Evolutionary conservation across 2,113 vertebrate genomes (phyloP), one percentile per base, ranked within the genome.

Genomic region (Lophotis ruficrista): DNA sequence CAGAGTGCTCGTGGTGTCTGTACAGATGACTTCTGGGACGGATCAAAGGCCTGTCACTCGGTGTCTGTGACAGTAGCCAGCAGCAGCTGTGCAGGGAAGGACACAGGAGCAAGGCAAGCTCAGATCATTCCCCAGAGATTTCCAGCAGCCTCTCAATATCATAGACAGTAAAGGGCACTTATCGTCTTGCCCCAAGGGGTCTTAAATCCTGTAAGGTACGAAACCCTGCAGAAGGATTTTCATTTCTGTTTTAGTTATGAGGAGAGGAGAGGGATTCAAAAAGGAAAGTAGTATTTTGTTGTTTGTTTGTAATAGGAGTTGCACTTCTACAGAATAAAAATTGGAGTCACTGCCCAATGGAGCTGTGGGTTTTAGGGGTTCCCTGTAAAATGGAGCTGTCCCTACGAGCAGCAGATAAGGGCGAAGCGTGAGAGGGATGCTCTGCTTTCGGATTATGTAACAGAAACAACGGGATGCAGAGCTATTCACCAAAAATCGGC

Each of bases 111-210:
- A 61, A 65, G 62, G 41, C 68, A 70, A 48, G 65, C 64, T 53
- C 47, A 38, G 51, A n/a, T 66, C 65, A 24, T 62, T 54, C 56
- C 87, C 47, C 0, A 3, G 37, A 66, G 80, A 7, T 45, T 43
- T 69, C 51, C 87, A 9, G 51, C 73, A 84, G 51, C 72, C 68
- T 91, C 60, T 75, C 38, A 41, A 24, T 51, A 38, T 31, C 54
- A 5, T 16, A 53, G 27, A 31, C 72, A 64, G 61, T 71, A 2
- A 70, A 41, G 76, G 60, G 33, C 64, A 35, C 51, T 83, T 66
- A 62, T 2, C 2, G 0, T 45, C 21, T 47, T 91, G 65, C 31
- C 73, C 65, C 1, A 1, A 22, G 68, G 53, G 27, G 8, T 70
- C 31, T 38, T 51, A 41, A 77, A 50, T 78, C 79, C 48, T 38